phyloP scores from a whole-genome alignment of 2,888 invertebrate genomes.

The Vanessa cardui region DNA sequence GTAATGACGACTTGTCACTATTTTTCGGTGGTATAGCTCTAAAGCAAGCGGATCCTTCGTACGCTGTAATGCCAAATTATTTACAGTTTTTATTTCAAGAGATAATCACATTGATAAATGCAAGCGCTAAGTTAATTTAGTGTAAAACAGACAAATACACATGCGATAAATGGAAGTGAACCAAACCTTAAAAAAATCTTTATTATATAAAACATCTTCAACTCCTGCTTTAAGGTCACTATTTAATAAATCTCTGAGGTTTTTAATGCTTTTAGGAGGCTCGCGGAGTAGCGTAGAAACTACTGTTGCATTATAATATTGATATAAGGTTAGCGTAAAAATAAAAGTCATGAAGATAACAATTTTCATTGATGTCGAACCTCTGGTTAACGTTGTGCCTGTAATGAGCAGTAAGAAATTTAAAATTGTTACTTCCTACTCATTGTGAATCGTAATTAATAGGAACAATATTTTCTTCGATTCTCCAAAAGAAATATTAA shows the following conservation, averaged over 20 bases:
- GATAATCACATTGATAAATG: too few species aligned
- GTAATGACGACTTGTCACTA: constrained; percentile 55
- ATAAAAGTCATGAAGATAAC: constrained; percentile 79
- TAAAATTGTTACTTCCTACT: background rate
- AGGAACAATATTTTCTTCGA: too few species aligned
- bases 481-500: too few species aligned
- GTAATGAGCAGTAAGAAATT: background rate
- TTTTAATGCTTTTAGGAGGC: constrained; percentile 84
- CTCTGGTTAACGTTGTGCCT: constrained; percentile 72
- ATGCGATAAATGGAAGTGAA: background rate
- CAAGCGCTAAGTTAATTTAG: too few species aligned
- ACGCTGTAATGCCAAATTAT: constrained; percentile 66
- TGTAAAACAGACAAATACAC: too few species aligned
- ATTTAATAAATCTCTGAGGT: constrained; percentile 80
- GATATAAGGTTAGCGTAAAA: constrained; percentile 84
- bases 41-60: constrained; percentile 85
- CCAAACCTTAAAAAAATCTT: constrained; percentile 84
- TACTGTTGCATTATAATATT: constrained; percentile 87
- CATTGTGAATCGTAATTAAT: too few species aligned
- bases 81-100: too few species aligned
- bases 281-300: constrained; percentile 85
- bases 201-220: constrained; percentile 85
- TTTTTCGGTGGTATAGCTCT: constrained; percentile 83
- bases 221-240: constrained; percentile 84
- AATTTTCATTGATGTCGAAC: constrained; percentile 77